Percentiles rank a stretch among this genome's conserved stretches.
These are phyloP conservation scores for Lanius collurio DNA, from an alignment of 2,113 vertebrate genomes.

Conservation along the genomic window DNA sequence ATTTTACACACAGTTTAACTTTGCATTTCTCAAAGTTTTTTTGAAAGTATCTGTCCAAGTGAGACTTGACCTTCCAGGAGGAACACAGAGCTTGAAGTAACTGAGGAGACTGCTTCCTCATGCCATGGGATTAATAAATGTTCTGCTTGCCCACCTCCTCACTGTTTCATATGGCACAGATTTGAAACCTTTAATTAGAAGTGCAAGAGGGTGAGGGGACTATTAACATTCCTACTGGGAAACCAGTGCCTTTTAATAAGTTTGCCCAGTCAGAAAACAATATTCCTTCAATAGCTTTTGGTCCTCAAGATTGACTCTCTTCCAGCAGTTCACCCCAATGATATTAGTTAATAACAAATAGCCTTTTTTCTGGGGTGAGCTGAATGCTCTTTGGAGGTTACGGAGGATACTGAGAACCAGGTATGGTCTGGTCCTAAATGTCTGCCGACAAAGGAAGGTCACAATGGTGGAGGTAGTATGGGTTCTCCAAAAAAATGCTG, in stretches of 20 bases:
- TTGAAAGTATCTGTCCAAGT: not conserved
- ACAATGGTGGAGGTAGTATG: not conserved
- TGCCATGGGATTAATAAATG: not conserved
- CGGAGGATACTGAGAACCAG: not conserved
- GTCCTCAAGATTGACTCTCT: not conserved
- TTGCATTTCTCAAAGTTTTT: not conserved
- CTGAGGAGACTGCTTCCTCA: not conserved
- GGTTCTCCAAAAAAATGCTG: not conserved
- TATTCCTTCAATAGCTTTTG: not conserved
- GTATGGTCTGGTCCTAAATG: not conserved
- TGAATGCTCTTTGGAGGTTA: not conserved
- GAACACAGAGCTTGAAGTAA: not conserved
- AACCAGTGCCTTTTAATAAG: not conserved
- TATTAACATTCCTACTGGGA: not conserved
- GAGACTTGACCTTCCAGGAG: not conserved
- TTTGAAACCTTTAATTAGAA: not conserved
- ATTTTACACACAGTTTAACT: not conserved
- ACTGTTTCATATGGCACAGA: not conserved
- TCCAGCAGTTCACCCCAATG: not conserved
- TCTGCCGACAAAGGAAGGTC: not conserved
- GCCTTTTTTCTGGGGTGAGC: not conserved
- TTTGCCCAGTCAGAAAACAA: not conserved
- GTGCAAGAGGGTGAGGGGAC: not conserved
- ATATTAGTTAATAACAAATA: not conserved
- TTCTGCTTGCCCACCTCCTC: not conserved